Conservation (phyloP, 1,140 invertebrate species). For the Heliconius hewitsoni region DNA sequence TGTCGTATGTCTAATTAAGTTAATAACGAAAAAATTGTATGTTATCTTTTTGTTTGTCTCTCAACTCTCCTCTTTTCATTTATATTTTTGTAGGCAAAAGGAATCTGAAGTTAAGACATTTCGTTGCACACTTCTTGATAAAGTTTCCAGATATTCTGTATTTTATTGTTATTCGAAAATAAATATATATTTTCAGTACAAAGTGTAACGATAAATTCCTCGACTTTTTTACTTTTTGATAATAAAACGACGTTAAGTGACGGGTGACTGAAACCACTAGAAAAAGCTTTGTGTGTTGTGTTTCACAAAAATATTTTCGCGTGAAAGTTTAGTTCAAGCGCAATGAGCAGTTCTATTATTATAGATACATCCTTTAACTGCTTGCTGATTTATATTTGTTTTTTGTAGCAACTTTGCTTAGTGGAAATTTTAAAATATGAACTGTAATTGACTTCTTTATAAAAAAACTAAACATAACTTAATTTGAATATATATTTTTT, state of each 20-base stretch:
- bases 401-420: neutral
- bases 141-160: no score
- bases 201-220: neutral
- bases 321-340: neutral
- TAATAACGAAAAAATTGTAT: no score
- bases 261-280: neutral
- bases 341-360: neutral
- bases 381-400: neutral
- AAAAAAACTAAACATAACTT: no score
- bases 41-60: no score
- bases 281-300: neutral
- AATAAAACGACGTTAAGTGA: neutral
- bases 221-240: neutral
- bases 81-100: no score
- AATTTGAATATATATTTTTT: no score
- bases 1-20: no score
- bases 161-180: neutral
- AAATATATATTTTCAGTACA: neutral
- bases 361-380: neutral
- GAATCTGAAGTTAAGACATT: no score
- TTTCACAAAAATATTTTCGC: neutral
- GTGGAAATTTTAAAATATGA: no score
- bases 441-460: no score
- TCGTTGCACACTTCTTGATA: no score
- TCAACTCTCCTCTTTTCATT: no score